phyloP scores from a whole-genome alignment of 2,888 invertebrate genomes.

The Hyalella azteca region DNA sequence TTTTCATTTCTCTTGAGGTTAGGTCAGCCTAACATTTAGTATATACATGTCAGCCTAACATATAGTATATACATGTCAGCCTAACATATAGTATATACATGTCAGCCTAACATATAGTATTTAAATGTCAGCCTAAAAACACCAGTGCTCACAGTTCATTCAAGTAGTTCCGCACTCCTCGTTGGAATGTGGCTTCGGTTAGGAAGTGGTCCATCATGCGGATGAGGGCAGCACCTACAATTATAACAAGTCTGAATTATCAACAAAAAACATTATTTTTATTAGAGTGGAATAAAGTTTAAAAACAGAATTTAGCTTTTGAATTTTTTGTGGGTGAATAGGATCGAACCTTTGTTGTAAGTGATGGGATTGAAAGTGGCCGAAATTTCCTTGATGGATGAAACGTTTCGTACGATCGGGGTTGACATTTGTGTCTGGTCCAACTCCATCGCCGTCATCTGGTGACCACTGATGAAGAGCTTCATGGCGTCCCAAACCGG shows the following conservation, averaged over 20 bases:
- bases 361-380: slow-evolving; percentile 15
- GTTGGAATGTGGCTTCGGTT: slow-evolving; percentile 21
- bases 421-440: slow-evolving; percentile 24
- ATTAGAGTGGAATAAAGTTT: too few species aligned
- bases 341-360: slow-evolving; percentile 34
- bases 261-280: too few species aligned
- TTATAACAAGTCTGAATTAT: too few species aligned
- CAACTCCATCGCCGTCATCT: slow-evolving; percentile 12
- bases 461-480: slow-evolving; percentile 16
- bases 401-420: neutral
- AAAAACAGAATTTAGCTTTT: neutral
- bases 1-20: too few species aligned
- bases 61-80: too few species aligned
- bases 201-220: slow-evolving; percentile 35
- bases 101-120: too few species aligned
- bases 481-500: slow-evolving; percentile 24
- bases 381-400: neutral
- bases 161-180: slow-evolving; percentile 18
- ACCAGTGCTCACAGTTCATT: slow-evolving; percentile 2
- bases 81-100: too few species aligned
- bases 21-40: too few species aligned
- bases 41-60: too few species aligned
- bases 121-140: too few species aligned
- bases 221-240: slow-evolving; percentile 22
- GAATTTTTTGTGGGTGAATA: too few species aligned